These are phyloP conservation scores for Rhagophthalmus giganteus DNA, from an alignment of 2,888 invertebrate genomes.

Conservation along the genomic window DNA sequence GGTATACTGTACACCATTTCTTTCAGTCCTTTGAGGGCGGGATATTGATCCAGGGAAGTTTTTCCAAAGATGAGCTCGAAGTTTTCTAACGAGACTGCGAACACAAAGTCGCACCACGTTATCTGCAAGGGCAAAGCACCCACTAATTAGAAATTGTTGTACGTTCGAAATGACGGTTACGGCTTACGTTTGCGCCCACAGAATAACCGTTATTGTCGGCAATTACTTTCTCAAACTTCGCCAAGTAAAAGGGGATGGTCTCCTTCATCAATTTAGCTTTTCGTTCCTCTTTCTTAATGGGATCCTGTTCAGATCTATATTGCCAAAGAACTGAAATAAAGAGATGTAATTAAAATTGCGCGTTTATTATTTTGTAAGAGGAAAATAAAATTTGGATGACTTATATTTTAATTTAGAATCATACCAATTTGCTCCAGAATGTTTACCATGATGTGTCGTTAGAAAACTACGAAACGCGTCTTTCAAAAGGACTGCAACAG, in stretches of 20 bases:
- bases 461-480: too few relatives aligned
- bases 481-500: too few relatives aligned
- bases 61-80: slow-evolving; percentile 60
- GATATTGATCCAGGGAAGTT: slow-evolving; percentile 58
- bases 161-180: too few relatives aligned
- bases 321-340: slow-evolving; percentile 53
- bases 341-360: background rate
- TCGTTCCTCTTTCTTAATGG: slow-evolving; percentile 59
- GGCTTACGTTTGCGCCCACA: slow-evolving; percentile 59
- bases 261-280: slow-evolving; percentile 59
- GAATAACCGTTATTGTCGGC: slow-evolving; percentile 60
- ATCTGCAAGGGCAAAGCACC: slow-evolving; percentile 52
- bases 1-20: slow-evolving; percentile 60
- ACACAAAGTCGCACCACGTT: slow-evolving; percentile 64
- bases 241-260: slow-evolving; percentile 61
- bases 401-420: too few relatives aligned
- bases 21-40: slow-evolving; percentile 58
- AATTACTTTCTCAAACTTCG: slow-evolving; percentile 60
- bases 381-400: background rate
- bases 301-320: slow-evolving; percentile 59
- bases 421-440: too few relatives aligned
- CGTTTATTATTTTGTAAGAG: too few relatives aligned
- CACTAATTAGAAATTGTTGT: too few relatives aligned
- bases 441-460: too few relatives aligned
- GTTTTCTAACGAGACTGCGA: slow-evolving; percentile 61